Conservation (phyloP, 2,888 invertebrate genomes). For the Agrenia bidenticulata region DNA sequence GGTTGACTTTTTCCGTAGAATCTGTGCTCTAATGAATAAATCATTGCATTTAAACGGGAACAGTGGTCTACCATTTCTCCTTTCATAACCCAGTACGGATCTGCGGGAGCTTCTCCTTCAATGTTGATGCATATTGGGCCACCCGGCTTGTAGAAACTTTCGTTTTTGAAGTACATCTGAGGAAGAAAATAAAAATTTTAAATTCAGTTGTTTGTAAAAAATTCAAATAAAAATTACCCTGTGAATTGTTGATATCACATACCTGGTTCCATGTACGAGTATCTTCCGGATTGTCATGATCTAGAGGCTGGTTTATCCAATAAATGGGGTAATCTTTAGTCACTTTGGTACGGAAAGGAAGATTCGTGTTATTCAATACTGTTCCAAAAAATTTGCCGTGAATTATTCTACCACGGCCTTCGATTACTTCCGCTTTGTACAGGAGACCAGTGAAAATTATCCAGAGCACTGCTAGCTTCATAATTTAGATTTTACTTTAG, state of each 20-base stretch:
- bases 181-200: no score
- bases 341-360: no score
- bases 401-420: neutral
- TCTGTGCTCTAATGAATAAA: constrained; percentile 86
- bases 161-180: constrained; percentile 79
- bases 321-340: no score
- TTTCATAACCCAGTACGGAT: constrained; percentile 79
- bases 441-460: neutral
- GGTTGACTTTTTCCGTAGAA: constrained; percentile 92
- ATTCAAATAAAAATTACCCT: no score
- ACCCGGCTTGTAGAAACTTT: constrained; percentile 68
- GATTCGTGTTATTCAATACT: no score
- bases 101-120: constrained; percentile 75
- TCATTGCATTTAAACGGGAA: constrained; percentile 73
- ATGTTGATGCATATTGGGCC: constrained; percentile 91
- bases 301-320: constrained; percentile 79
- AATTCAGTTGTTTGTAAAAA: no score
- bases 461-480: no score
- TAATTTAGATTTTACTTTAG: no score
- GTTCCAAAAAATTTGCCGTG: constrained; percentile 18
- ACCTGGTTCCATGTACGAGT: constrained; percentile 77
- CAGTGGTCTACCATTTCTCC: constrained; percentile 87
- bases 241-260: no score
- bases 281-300: constrained; percentile 76
- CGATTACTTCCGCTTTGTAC: neutral